These are phyloP conservation scores for Cheirogaleus major DNA, from an alignment of 2,797 vertebrate genomes.

Conservation along the genomic window DNA sequence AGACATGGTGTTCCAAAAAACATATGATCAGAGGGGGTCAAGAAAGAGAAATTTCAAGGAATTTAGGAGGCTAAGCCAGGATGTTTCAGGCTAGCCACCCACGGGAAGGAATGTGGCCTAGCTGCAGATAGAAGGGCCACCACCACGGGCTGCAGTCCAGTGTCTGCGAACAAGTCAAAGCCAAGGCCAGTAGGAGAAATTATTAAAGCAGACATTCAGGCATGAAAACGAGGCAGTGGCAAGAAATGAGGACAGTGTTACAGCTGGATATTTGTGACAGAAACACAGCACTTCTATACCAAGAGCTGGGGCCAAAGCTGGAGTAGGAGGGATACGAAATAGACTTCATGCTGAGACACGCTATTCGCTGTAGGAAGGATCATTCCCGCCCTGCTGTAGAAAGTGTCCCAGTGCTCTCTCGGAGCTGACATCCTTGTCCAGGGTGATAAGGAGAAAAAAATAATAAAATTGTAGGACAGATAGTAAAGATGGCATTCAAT, in stretches of 20 bases:
- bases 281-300: background rate
- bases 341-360: rapidly evolving
- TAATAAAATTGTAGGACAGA: background rate
- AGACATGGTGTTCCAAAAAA: background rate
- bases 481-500: background rate
- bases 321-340: too few species aligned
- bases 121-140: background rate
- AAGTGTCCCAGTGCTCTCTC: rapidly evolving
- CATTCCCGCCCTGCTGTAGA: rapidly evolving
- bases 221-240: too few species aligned
- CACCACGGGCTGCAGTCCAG: too few species aligned
- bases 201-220: background rate
- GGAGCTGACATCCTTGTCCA: background rate
- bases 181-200: background rate
- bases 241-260: background rate
- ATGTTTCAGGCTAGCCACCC: background rate
- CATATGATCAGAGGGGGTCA: background rate
- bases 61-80: background rate
- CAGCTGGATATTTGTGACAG: background rate
- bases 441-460: background rate
- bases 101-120: background rate
- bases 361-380: background rate
- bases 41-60: background rate
- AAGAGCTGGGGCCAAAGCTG: too few species aligned
- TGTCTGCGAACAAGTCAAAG: background rate